These are phyloP conservation scores for Cryptocephalus primarius DNA, from an alignment of 2,888 invertebrate species.

Conservation along the genomic window DNA sequence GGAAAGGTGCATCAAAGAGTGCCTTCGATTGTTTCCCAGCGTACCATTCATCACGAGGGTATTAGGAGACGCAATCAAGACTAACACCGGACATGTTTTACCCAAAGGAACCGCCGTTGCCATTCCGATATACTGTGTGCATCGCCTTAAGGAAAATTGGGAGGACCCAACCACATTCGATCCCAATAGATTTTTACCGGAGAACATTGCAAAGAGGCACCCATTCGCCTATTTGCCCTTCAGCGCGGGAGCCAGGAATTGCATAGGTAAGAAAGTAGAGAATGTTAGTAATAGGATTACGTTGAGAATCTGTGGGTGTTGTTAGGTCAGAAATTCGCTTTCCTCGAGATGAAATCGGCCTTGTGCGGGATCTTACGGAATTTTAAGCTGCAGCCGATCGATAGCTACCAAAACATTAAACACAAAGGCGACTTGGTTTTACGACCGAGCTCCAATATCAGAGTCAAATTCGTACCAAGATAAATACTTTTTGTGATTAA, in stretches of 20 bases:
- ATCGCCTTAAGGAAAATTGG: constrained; percentile 37
- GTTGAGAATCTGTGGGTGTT: background rate
- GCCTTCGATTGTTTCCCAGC: constrained; percentile 16
- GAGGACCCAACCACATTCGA: constrained; percentile 31
- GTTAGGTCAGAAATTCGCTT: constrained; percentile 52
- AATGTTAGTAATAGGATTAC: background rate
- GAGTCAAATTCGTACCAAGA: constrained; percentile 4
- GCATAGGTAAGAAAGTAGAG: constrained; percentile 22
- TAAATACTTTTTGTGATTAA: background rate
- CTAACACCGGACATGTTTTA: constrained; percentile 31
- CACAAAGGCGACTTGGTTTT: constrained; percentile 41
- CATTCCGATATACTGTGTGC: constrained; percentile 31
- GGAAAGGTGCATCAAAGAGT: constrained; percentile 33
- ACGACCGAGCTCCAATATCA: constrained; percentile 23
- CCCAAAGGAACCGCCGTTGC: constrained; percentile 11
- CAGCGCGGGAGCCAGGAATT: constrained; percentile 37
- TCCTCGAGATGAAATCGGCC: constrained; percentile 49
- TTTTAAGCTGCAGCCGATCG: constrained; percentile 40
- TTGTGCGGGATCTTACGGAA: constrained; percentile 43
- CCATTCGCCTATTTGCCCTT: constrained; percentile 36
- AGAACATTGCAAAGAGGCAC: constrained; percentile 31
- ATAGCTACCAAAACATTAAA: constrained; percentile 34
- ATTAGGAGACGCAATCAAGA: constrained; percentile 15
- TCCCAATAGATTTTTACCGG: constrained; percentile 32
- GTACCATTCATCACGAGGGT: constrained; percentile 27